phyloP scores from a whole-genome alignment of 2,888 invertebrate species.

The Willowsia nigromaculata region DNA sequence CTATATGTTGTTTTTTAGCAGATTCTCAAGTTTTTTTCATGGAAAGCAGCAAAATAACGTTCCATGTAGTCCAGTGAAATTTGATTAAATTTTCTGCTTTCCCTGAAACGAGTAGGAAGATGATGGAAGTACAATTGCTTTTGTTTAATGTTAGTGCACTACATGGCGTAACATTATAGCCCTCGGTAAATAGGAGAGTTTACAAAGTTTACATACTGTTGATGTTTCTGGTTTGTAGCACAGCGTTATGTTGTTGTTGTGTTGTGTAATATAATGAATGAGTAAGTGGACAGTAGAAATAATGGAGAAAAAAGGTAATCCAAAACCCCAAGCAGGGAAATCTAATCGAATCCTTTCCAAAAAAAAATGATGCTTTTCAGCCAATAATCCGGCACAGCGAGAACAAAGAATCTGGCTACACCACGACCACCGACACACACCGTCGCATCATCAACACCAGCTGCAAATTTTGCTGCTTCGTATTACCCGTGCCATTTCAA shows the following conservation, averaged over 20 bases:
- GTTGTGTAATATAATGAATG: neutral
- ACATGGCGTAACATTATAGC: no score
- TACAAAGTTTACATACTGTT: neutral
- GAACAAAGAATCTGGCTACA: neutral
- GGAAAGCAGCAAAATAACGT: neutral
- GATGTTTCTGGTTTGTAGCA: no score
- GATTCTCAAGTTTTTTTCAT: neutral
- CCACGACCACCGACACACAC: neutral
- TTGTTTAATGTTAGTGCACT: neutral
- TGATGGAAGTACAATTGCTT: neutral
- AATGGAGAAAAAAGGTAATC: neutral
- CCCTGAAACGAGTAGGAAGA: neutral
- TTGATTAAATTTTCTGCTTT: neutral
- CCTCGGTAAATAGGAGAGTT: no score
- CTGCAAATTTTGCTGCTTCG: neutral
- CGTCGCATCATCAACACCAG: no score
- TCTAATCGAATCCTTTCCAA: neutral
- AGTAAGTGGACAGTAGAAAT: neutral
- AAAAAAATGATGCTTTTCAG: neutral
- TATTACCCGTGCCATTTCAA: neutral
- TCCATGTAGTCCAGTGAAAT: neutral
- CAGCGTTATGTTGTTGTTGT: neutral
- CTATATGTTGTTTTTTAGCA: neutral
- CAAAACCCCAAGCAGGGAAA: neutral
- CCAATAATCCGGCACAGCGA: neutral